A percentile compares a stretch with the other conserved stretches of the same genome.
phyloP scores from a whole-genome alignment of 2,888 invertebrate species.

The Siphonodentalium dalli region DNA sequence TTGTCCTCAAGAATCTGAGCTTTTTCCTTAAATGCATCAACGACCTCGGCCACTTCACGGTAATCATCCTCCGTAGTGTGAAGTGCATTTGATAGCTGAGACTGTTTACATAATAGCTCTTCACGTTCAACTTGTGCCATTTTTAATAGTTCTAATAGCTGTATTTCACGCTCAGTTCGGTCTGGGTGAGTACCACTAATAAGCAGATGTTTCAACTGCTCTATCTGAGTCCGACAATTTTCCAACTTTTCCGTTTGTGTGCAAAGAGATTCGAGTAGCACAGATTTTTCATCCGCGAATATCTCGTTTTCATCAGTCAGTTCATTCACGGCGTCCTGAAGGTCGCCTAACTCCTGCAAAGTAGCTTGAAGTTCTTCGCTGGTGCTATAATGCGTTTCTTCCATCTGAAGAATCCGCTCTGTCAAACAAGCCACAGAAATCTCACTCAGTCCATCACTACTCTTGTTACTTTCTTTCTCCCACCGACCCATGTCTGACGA shows the following conservation, averaged over 20 bases:
- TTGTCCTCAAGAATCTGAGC: constrained; percentile 75
- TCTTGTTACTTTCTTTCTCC: constrained; percentile 90
- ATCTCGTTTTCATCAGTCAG: constrained; percentile 87
- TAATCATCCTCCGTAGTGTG: constrained; percentile 63
- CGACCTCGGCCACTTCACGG: constrained; percentile 47
- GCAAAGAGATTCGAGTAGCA: constrained; percentile 87
- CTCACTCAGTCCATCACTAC: constrained; percentile 75
- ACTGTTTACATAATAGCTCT: constrained; percentile 72
- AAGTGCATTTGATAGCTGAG: constrained; percentile 78
- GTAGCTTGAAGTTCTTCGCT: constrained; percentile 78
- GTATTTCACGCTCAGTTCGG: constrained; percentile 67
- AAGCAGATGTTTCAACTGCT: constrained; percentile 80
- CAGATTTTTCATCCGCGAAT: constrained; percentile 86
- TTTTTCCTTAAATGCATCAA: constrained; percentile 74
- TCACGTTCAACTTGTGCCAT: constrained; percentile 61
- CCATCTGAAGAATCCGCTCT: constrained; percentile 92
- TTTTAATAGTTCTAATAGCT: constrained; percentile 83
- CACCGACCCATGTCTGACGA: constrained; percentile 68
- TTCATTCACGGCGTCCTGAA: constrained; percentile 86
- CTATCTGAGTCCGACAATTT: constrained; percentile 83
- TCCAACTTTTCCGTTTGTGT: constrained; percentile 91
- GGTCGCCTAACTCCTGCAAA: constrained; percentile 87
- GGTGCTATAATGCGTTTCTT: constrained; percentile 79
- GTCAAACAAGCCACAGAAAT: constrained; percentile 85
- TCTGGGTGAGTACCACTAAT: constrained; percentile 60